Evolutionary conservation across 2,113 vertebrate genomes (phyloP).

Genomic region (Sigmodon hispidus): DNA sequence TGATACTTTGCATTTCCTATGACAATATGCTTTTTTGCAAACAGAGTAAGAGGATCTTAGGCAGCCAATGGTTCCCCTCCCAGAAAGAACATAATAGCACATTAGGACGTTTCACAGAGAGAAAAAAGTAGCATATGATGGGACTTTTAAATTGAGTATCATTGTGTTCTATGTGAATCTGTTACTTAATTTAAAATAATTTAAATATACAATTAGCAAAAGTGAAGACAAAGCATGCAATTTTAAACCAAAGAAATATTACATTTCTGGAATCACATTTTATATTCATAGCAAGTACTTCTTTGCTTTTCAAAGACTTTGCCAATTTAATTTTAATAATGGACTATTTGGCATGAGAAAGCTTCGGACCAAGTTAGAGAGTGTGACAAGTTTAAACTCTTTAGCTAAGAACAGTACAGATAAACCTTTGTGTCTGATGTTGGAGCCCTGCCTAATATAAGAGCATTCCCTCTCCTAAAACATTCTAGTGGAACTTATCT

Average conservation of each 20-base stretch:
- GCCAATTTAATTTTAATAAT: constrained; percentile 74
- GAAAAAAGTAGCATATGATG: background rate
- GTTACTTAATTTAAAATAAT: constrained; percentile 19
- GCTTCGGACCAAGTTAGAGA: background rate
- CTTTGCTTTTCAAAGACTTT: constrained; percentile 10
- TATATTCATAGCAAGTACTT: constrained; percentile 48
- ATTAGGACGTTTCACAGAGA: background rate
- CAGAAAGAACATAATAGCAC: background rate
- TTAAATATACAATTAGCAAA: constrained; percentile 43
- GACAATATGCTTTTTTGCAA: background rate
- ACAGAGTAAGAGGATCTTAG: background rate
- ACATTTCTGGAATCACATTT: constrained; percentile 42
- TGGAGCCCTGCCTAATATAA: constrained; percentile 56
- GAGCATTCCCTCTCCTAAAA: background rate
- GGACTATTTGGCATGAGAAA: constrained; percentile 56
- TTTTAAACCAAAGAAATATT: background rate
- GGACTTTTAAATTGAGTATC: background rate
- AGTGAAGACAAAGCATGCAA: background rate
- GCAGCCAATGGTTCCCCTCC: background rate
- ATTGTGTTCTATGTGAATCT: background rate
- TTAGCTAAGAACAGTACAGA: constrained; percentile 53
- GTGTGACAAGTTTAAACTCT: constrained; percentile 62
- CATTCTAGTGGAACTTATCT: constrained; percentile 36
- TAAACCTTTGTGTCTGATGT: constrained; percentile 46
- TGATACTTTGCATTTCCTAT: background rate